A percentile compares a stretch with the other conserved stretches of the same genome.
phyloP scores from a whole-genome alignment of 2,888 invertebrate genomes.

The Eurois occulta region DNA sequence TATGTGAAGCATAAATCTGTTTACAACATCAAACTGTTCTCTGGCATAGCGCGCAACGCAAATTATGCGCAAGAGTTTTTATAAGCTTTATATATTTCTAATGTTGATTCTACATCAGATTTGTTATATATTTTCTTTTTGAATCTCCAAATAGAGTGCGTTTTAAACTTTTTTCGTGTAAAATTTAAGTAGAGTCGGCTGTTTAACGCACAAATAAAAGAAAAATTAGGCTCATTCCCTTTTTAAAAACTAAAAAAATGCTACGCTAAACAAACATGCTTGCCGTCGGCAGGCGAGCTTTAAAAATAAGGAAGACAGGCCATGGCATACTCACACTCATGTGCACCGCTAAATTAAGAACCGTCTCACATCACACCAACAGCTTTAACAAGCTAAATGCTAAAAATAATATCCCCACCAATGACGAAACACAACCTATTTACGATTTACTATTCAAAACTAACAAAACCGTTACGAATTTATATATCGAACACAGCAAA shows the following conservation, averaged over 20 bases:
- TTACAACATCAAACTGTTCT: conserved; percentile 42
- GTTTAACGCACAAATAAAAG: neutral
- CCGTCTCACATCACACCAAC: conserved; percentile 85
- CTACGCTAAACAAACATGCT: conserved; percentile 65
- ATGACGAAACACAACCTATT: conserved; percentile 87
- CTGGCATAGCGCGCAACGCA: conserved; percentile 34
- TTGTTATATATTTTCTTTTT: neutral
- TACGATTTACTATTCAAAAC: conserved; percentile 69
- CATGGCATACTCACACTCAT: conserved; percentile 85
- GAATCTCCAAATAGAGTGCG: neutral
- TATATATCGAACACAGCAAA: conserved; percentile 58
- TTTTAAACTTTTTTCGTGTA: neutral
- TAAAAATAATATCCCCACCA: conserved; percentile 86
- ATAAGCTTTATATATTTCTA: conserved; percentile 15
- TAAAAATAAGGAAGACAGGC: conserved; percentile 85
- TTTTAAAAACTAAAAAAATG: conserved; percentile 51
- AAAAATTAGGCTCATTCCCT: neutral
- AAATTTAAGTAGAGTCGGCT: neutral
- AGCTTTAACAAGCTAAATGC: conserved; percentile 88
- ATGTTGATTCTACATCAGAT: neutral
- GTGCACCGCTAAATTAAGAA: conserved; percentile 88
- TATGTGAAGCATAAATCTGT: conserved; percentile 54
- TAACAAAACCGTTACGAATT: conserved; percentile 62
- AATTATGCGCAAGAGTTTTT: conserved; percentile 46
- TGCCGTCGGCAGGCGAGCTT: conserved; percentile 69